Evolutionary conservation across 2,113 vertebrate species (phyloP).

Genomic region (Pteruthius melanotis): DNA sequence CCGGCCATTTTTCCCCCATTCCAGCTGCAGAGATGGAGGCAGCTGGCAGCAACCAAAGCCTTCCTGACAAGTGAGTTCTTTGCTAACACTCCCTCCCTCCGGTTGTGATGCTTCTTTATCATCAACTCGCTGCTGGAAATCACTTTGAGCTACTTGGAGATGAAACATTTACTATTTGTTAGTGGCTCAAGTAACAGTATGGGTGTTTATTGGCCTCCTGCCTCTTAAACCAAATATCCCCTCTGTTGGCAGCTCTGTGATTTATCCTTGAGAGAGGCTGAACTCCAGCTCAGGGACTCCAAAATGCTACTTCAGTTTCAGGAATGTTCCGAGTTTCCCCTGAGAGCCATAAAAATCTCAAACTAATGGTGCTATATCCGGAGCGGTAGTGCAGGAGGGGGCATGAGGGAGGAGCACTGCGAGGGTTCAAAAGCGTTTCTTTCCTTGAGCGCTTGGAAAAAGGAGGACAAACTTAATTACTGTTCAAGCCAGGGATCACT

Average conservation of each 20-base stretch:
- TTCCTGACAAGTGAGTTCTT: not conserved
- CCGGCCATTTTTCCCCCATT: not conserved
- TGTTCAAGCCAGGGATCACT: not conserved
- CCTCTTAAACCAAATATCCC: not conserved
- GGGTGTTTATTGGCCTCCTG: not conserved
- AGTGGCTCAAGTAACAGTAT: not conserved
- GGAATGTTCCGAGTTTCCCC: conserved; percentile 37
- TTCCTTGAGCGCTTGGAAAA: not conserved
- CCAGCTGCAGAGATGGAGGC: not conserved
- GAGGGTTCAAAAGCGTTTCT: not conserved
- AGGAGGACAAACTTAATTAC: not conserved
- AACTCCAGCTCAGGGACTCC: not conserved
- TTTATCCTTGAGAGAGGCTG: not conserved
- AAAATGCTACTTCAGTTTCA: conserved; percentile 29
- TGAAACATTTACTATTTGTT: not conserved
- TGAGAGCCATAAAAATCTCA: conserved; percentile 16
- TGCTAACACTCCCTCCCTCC: not conserved
- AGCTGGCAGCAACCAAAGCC: not conserved
- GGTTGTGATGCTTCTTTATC: not conserved
- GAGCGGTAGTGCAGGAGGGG: not conserved
- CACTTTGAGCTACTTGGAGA: not conserved
- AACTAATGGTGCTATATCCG: not conserved
- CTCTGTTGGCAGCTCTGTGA: not conserved
- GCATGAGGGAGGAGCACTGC: not conserved
- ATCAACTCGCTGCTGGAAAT: not conserved